These are phyloP conservation scores for Antigone vipio DNA, from an alignment of 2,113 vertebrate genomes.

Conservation along the genomic window DNA sequence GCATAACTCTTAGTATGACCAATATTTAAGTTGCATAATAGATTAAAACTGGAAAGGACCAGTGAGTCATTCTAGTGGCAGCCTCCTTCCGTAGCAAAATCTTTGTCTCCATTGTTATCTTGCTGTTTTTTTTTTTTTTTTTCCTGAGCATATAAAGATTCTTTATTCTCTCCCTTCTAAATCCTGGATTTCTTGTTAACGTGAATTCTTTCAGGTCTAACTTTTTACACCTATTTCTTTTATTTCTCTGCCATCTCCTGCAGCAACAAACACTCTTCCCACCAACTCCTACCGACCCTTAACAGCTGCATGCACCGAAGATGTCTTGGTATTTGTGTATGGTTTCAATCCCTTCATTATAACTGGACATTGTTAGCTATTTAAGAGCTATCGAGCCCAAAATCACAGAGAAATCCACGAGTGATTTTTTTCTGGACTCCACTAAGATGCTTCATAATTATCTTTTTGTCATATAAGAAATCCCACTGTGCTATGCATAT, in stretches of 20 bases:
- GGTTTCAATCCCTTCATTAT: background rate
- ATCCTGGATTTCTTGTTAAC: background rate
- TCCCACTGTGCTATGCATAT: background rate
- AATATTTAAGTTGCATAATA: background rate
- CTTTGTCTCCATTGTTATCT: background rate
- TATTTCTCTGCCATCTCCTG: background rate
- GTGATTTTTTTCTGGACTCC: background rate
- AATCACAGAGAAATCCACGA: background rate
- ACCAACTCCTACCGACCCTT: background rate
- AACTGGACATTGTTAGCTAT: background rate
- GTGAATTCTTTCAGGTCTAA: background rate
- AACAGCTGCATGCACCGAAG: background rate
- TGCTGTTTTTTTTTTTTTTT: accelerated
- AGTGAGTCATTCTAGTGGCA: background rate
- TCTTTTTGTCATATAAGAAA: background rate
- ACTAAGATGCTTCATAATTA: background rate
- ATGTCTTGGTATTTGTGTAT: background rate
- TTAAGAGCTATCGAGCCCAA: background rate
- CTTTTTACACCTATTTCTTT: background rate
- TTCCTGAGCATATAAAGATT: background rate
- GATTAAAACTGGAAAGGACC: background rate
- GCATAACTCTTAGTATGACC: background rate
- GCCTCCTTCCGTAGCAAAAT: background rate
- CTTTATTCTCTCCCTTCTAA: background rate
- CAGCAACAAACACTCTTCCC: background rate